Conservation (phyloP, 2,797 vertebrate species). For the Crenichthys baileyi region DNA sequence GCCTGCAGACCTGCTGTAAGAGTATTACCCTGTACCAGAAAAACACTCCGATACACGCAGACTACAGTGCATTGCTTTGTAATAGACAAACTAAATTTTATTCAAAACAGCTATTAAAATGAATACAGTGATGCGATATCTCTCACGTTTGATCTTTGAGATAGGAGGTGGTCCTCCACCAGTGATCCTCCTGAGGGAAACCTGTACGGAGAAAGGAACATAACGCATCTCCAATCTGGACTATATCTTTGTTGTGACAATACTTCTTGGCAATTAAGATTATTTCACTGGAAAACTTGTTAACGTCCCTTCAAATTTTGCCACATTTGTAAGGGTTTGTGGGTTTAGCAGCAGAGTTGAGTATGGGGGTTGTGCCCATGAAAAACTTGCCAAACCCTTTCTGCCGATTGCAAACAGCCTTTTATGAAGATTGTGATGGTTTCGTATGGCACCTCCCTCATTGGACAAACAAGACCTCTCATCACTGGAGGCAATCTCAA, state of each 20-base stretch:
- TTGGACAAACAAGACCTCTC: neutral
- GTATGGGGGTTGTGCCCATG: too few species aligned
- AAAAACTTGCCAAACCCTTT: neutral
- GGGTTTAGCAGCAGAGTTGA: too few species aligned
- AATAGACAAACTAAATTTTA: conserved; percentile 11
- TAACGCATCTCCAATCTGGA: neutral
- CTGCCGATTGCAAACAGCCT: neutral
- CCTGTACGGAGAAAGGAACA: neutral
- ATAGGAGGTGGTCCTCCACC: neutral
- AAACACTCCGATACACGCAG: conserved; percentile 11
- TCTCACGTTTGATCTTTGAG: conserved; percentile 10
- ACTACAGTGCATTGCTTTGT: neutral
- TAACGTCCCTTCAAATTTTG: neutral
- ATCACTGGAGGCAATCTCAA: neutral
- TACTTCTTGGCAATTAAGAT: neutral
- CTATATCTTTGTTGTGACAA: neutral
- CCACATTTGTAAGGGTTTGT: neutral
- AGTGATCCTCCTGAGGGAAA: neutral
- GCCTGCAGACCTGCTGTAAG: conserved; percentile 44
- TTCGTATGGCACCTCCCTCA: neutral
- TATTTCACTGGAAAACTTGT: neutral
- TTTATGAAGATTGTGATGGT: neutral
- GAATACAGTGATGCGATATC: conserved; percentile 9
- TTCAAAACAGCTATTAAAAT: conserved; percentile 30
- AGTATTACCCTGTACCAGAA: conserved; percentile 12